Percentiles rank a stretch among this genome's conserved stretches.
phyloP scores from a whole-genome alignment of 1,140 invertebrate genomes.

The Contarinia nasturtii region DNA sequence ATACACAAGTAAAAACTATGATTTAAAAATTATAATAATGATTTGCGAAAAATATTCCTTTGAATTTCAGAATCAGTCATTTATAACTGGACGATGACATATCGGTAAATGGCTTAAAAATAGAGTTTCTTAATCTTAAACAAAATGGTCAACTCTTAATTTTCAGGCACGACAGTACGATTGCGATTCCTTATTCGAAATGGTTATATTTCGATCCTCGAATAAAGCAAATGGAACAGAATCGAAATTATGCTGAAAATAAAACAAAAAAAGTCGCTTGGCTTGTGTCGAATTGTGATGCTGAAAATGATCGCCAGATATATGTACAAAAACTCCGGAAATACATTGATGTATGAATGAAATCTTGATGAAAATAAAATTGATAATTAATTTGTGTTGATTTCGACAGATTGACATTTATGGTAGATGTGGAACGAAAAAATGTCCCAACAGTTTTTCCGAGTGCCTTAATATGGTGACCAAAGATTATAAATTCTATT shows the following conservation, averaged over 20 bases:
- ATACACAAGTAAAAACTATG: too few species aligned
- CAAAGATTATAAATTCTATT: slow-evolving; percentile 41
- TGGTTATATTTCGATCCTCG: slow-evolving; percentile 17
- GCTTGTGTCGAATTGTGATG: slow-evolving; percentile 43
- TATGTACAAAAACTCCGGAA: slow-evolving; percentile 34
- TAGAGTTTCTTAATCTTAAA: neutral
- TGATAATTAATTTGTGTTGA: neutral
- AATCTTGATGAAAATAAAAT: neutral
- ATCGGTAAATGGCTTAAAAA: neutral
- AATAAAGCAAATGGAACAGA: slow-evolving; percentile 15
- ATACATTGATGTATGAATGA: slow-evolving; percentile 26
- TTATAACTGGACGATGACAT: neutral
- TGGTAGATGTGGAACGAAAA: slow-evolving; percentile 35
- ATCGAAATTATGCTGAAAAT: slow-evolving; percentile 3
- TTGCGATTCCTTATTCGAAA: slow-evolving; percentile 9
- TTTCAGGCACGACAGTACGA: slow-evolving; percentile 30
- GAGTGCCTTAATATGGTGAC: slow-evolving; percentile 25
- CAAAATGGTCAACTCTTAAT: slow-evolving; percentile 12
- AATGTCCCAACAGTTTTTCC: slow-evolving; percentile 8
- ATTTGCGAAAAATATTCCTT: too few species aligned
- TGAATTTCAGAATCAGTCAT: neutral
- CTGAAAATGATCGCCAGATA: slow-evolving; percentile 28
- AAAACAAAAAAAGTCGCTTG: slow-evolving; percentile 31
- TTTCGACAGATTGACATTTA: slow-evolving; percentile 35
- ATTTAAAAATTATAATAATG: too few species aligned